Base-by-base conservation (phyloP, 1,140 invertebrate genomes). In the Scaptomyza montana region DNA sequence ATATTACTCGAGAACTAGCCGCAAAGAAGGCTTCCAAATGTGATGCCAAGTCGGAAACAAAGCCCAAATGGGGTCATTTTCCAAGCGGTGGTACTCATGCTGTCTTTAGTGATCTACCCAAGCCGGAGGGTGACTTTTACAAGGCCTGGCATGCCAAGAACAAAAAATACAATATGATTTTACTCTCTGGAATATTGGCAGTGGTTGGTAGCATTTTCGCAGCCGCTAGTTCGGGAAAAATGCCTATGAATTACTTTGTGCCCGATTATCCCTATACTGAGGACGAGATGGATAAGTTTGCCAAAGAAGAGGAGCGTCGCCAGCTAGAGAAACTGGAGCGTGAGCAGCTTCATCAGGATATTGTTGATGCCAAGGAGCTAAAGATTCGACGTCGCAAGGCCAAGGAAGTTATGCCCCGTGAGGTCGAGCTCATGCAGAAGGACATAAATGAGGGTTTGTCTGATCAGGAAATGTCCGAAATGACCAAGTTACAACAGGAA, bases 191-290 rank as follows among this genome's bases (percentile, higher is more conserved):
- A 0, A 3, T 70, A 0, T 2, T 80, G 49, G 84, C 74, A 0
- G 1, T 73, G 0, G n/a, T 71, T 2, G 84, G 80, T 1, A 19
- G 33, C 6, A 41, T 80, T 19, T 59, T 45, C 0, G 0, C 60
- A 0, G 39, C 28, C 3, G 2, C 63, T 0, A 25, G 43, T 2
- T 21, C 69, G 43, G 74, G 60, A 25, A 1, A n/a, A 1, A 10
- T 78, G 4, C 1, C 12, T 0, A 36, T 36, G 33, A 36, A 36
- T 25, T 70, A 0, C 65, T 71, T 50, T 12, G 19, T 84, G n/a
- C 84, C 84, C 5, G 67, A 77, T 0, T 89, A 89, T 73, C 79
- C 80, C 2, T 89, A 89, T 28, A 84, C 67, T 36, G 80, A 84
- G 3, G 80, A 89, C 2, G 84, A 89, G 41, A 63, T 62, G 73